Conservation (phyloP, 1,140 invertebrate genomes). For the Psix sp. region DNA sequence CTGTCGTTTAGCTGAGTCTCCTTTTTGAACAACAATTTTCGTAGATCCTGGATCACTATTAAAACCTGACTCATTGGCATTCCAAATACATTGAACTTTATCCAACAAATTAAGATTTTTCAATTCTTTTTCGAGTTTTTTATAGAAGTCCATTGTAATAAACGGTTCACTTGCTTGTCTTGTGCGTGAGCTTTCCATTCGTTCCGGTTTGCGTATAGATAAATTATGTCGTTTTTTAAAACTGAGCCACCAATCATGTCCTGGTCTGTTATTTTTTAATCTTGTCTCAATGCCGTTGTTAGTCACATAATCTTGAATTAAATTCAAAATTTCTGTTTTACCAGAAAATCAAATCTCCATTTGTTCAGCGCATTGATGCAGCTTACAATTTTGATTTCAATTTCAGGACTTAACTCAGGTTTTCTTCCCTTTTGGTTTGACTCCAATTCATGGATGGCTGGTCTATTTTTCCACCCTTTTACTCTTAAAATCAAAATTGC, state of each 20-base stretch:
- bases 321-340: slow-evolving; percentile 8
- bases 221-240: slow-evolving; percentile 18
- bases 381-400: slow-evolving; percentile 3
- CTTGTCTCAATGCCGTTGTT: slow-evolving; percentile 3
- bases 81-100: slow-evolving; percentile 22
- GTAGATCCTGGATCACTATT: slow-evolving; percentile 20
- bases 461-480: slow-evolving; percentile 14
- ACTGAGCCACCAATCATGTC: slow-evolving; percentile 18
- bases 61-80: slow-evolving; percentile 23
- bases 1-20: slow-evolving; percentile 16
- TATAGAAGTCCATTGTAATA: slow-evolving; percentile 16
- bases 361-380: slow-evolving; percentile 12
- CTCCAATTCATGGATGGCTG: not conserved
- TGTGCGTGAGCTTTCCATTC: slow-evolving; percentile 13
- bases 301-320: slow-evolving; percentile 9
- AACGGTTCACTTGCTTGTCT: slow-evolving; percentile 12
- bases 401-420: slow-evolving; percentile 7
- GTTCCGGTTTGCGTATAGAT: slow-evolving; percentile 10
- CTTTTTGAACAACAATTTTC: slow-evolving; percentile 26
- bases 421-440: slow-evolving; percentile 9
- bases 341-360: slow-evolving; percentile 23
- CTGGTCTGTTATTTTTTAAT: slow-evolving; percentile 22
- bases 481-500: slow-evolving; percentile 8
- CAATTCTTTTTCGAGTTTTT: slow-evolving; percentile 10
- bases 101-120: slow-evolving; percentile 9